Evolutionary conservation across 2,797 vertebrate genomes (phyloP), one percentile per base, ranked within the genome.

Genomic region (Acipenser oxyrinchus): DNA sequence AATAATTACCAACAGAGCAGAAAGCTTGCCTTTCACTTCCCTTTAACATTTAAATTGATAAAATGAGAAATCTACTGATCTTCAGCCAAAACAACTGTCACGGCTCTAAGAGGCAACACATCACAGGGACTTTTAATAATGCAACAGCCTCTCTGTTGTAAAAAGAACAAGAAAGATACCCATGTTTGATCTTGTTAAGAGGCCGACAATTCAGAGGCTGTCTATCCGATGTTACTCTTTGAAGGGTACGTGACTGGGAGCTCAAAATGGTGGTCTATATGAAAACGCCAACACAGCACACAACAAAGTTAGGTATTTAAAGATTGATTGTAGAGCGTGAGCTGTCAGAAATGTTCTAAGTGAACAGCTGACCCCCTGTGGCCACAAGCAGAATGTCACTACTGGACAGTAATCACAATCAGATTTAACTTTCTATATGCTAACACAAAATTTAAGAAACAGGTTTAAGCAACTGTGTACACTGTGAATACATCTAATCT

Each of bases 161-260:
- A 49, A 74, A 72, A 72, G 75, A 37, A 37, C 23, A 73, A 76
- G 63, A 62, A 62, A 11, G 48, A 58, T 18, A 9, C 50, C 51
- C 62, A 63, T 69, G 76, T 87, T 89, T 88, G 87, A 90, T 87
- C 78, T 70, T 57, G 60, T 61, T 58, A 59, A 65, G 69, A 70
- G 60, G 60, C 13, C 63, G 15, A 59, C 57, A 50, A 13, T 51
- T n/a, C 48, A 6, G 66, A 65, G 64, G 49, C 52, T 51, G n/a
- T 49, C 9, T 52, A 66, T 62, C 69, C 58, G 66, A 70, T 5
- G 63, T 64, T 72, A 71, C 78, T 78, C 80, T 84, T 83, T 83
- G 78, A 79, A 74, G 72, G 65, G 66, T 53, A 48, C 6, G 69
- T 81, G 55, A 60, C 60, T 83, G 79, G 80, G 78, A 6, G 55